Evolutionary conservation across 2,797 vertebrate genomes (phyloP).

Genomic region (Triplophysa bombifrons): DNA sequence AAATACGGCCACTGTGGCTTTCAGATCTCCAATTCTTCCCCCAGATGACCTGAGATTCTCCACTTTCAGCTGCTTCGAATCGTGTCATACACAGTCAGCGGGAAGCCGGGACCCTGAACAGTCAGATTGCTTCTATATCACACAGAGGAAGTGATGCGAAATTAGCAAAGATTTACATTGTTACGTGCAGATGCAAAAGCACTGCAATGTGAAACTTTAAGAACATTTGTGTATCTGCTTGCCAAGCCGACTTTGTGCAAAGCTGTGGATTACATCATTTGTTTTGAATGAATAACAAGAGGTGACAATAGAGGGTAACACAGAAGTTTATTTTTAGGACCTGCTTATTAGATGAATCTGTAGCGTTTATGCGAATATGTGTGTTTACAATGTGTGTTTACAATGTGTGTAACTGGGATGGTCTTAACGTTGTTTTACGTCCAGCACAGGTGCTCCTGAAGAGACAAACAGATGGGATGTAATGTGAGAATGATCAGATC

Average conservation of each 20-base stretch:
- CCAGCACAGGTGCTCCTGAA: neutral
- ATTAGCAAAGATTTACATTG: too few species aligned
- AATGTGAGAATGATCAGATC: slow-evolving; percentile 32
- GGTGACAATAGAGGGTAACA: neutral
- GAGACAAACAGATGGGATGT: slow-evolving; percentile 2
- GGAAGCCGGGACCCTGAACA: neutral
- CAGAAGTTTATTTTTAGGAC: neutral
- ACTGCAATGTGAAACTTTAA: neutral
- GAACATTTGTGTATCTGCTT: neutral
- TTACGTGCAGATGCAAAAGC: neutral
- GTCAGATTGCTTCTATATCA: neutral
- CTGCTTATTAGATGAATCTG: slow-evolving; percentile 5
- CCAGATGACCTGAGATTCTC: neutral
- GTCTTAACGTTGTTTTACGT: neutral
- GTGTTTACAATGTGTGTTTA: neutral
- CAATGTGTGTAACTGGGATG: neutral
- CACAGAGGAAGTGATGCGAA: neutral
- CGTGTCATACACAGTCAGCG: neutral
- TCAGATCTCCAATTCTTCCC: neutral
- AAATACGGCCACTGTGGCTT: neutral
- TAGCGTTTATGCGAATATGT: slow-evolving; percentile 9
- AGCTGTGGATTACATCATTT: slow-evolving; percentile 5
- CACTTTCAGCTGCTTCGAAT: neutral
- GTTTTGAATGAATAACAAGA: slow-evolving; percentile 10
- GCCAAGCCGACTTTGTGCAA: neutral